These are phyloP conservation scores for Neotragus moschatus DNA, from an alignment of 2,113 vertebrate genomes.

Conservation along the genomic window DNA sequence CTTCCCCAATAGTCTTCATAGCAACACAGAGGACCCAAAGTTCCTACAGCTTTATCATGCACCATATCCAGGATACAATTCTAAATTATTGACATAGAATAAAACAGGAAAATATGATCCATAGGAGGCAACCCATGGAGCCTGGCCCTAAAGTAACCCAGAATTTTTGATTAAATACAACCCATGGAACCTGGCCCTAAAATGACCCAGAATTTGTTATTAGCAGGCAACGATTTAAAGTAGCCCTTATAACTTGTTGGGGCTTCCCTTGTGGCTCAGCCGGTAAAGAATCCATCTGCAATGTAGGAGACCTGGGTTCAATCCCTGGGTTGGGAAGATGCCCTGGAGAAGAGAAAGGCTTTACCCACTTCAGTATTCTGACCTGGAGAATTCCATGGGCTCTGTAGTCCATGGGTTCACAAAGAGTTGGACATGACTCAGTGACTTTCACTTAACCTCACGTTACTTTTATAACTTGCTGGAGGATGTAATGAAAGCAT, in stretches of 20 bases:
- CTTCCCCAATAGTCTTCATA: not conserved
- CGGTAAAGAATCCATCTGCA: not conserved
- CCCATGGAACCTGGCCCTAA: not conserved
- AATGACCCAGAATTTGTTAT: not conserved
- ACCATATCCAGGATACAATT: not conserved
- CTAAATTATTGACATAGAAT: not conserved
- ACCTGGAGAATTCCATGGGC: not conserved
- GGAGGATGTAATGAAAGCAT: not conserved
- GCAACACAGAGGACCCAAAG: not conserved
- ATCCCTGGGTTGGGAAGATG: not conserved
- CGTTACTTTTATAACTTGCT: not conserved
- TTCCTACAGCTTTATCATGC: not conserved
- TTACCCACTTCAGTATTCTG: not conserved
- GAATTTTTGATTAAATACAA: not conserved
- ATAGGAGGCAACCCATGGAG: not conserved
- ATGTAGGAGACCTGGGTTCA: not conserved
- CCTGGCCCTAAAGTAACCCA: not conserved
- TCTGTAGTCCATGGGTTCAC: not conserved
- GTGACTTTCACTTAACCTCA: not conserved
- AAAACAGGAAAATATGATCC: not conserved
- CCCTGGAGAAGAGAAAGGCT: not conserved
- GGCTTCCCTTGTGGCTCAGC: not conserved
- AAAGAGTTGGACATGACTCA: rapidly evolving
- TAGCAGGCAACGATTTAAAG: not conserved
- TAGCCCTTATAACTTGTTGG: not conserved